Evolutionary conservation across 1,140 invertebrate genomes (phyloP).

Genomic region (Rhagoletis zephyria): DNA sequence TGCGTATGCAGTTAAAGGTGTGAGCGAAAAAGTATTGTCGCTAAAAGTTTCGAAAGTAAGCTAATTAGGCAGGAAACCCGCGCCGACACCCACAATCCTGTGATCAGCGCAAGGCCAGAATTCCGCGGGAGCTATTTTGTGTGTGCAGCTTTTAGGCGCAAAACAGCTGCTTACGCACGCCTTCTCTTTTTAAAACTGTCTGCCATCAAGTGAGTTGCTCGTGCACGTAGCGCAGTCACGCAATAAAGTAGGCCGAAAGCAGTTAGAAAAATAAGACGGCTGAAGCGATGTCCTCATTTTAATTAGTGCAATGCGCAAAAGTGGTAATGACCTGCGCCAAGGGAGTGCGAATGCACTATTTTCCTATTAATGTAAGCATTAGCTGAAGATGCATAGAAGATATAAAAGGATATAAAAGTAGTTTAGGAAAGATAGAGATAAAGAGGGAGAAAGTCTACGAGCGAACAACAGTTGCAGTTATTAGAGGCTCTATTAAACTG

Average conservation of each 20-base stretch:
- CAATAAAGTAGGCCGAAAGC: not conserved
- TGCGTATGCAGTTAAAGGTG: not conserved
- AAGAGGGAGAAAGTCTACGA: too few relatives aligned
- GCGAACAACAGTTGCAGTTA: too few relatives aligned
- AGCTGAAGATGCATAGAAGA: too few relatives aligned
- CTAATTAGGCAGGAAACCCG: conserved; percentile 26
- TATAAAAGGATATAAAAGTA: too few relatives aligned
- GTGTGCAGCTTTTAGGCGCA: conserved; percentile 3
- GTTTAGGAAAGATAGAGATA: too few relatives aligned
- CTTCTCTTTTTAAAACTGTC: not conserved
- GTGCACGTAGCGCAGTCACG: not conserved
- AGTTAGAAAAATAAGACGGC: too few relatives aligned
- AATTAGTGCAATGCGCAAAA: too few relatives aligned
- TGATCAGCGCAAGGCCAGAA: not conserved
- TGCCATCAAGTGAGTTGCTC: not conserved
- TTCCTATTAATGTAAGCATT: too few relatives aligned
- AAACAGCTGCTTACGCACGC: not conserved
- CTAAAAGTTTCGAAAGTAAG: conserved; percentile 15
- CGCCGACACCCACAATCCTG: not conserved
- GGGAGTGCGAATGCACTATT: too few relatives aligned
- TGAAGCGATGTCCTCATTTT: too few relatives aligned
- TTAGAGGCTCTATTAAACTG: too few relatives aligned
- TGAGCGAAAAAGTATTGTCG: not conserved
- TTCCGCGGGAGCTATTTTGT: not conserved
- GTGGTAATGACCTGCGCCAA: too few relatives aligned